A percentile compares a stretch with the other conserved stretches of the same genome.
These are phyloP conservation scores for Perithous albicinctus DNA, from an alignment of 2,888 invertebrate species.

Conservation along the genomic window DNA sequence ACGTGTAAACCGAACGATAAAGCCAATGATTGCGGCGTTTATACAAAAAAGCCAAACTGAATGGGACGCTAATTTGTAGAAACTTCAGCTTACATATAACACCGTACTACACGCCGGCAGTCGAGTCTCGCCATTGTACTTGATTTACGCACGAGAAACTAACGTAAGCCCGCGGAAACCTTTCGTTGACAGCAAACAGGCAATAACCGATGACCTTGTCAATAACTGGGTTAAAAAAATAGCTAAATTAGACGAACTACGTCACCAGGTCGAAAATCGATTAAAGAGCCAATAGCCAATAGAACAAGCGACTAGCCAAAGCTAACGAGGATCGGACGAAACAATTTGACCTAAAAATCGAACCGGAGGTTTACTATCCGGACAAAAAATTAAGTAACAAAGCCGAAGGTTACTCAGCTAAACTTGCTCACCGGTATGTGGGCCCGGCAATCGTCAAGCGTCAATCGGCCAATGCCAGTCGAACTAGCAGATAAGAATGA, in stretches of 20 bases:
- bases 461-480: constrained; percentile 46
- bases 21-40: constrained; percentile 54
- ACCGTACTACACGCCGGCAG: constrained; percentile 59
- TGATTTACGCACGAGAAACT: constrained; percentile 57
- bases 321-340: neutral
- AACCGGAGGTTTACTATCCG: neutral
- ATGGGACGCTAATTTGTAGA: constrained; percentile 60
- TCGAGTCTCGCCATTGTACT: constrained; percentile 60
- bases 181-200: neutral
- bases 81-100: constrained; percentile 62
- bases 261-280: constrained; percentile 11
- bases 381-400: constrained; percentile 51
- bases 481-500: constrained; percentile 46
- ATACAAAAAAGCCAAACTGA: constrained; percentile 52
- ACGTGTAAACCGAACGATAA: constrained; percentile 33
- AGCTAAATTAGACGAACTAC: constrained; percentile 40
- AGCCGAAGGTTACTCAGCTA: constrained; percentile 46
- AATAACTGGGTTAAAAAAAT: constrained; percentile 3
- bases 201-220: neutral
- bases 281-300: neutral
- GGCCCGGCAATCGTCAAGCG: constrained; percentile 50
- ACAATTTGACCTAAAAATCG: neutral
- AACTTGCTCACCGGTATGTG: constrained; percentile 47
- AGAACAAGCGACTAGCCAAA: neutral
- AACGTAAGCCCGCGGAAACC: neutral